phyloP scores from a whole-genome alignment of 2,888 invertebrate species.

The Drosophila atroscutellata region DNA sequence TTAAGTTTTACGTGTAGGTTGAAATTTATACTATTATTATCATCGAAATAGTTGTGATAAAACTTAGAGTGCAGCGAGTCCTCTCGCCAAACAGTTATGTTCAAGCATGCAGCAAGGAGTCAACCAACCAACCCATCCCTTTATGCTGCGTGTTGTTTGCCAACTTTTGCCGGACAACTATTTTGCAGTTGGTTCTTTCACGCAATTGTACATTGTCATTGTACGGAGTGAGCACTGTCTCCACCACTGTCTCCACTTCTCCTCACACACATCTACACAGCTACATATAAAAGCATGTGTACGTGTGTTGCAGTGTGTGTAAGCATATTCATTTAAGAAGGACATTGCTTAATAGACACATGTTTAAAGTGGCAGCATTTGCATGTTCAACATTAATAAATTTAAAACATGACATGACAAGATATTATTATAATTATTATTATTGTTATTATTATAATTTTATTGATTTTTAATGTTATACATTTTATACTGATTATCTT shows the following conservation, averaged over 20 bases:
- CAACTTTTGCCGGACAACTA: conserved; percentile 52
- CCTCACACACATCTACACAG: conserved; percentile 5
- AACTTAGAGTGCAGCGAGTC: conserved; percentile 10
- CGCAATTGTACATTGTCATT: conserved; percentile 39
- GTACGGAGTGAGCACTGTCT: conserved; percentile 16
- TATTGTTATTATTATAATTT: background rate
- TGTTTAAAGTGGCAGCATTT: background rate
- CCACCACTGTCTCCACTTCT: conserved; percentile 6
- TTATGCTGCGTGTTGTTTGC: conserved; percentile 26
- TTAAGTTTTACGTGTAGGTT: background rate
- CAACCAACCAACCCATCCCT: conserved; percentile 7
- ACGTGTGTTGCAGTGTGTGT: background rate
- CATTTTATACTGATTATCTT: background rate
- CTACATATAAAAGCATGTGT: background rate
- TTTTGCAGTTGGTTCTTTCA: conserved; percentile 36
- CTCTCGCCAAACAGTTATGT: conserved; percentile 3
- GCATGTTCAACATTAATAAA: background rate
- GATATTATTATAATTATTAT: background rate
- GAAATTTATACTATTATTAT: conserved; percentile 16
- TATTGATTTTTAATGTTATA: accelerated
- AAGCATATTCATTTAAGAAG: background rate
- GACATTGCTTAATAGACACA: background rate
- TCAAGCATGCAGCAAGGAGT: conserved; percentile 4
- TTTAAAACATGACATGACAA: background rate
- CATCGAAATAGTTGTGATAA: conserved; percentile 9